Percentiles rank a stretch among this genome's conserved stretches.
Evolutionary conservation across 2,888 invertebrate genomes (phyloP).

Genomic region (Craniophora ligustri): DNA sequence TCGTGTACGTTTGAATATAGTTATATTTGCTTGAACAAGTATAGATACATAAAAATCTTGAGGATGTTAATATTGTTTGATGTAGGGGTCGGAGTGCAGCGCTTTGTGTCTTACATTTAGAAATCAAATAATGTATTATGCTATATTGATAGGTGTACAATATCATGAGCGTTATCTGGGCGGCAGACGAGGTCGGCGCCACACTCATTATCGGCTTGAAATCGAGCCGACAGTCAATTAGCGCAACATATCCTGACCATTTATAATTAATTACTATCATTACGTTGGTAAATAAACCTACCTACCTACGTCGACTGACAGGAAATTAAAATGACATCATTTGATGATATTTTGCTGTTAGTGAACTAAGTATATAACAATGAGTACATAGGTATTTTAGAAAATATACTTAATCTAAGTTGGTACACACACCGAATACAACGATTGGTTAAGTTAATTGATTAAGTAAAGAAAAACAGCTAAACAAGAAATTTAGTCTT

Average conservation of each 20-base stretch:
- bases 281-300: constrained; percentile 36
- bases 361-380: constrained; percentile 1
- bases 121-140: not conserved
- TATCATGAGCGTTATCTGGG: constrained; percentile 71
- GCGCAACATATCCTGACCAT: constrained; percentile 55
- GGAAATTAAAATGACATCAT: constrained; percentile 30
- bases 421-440: not conserved
- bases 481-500: too few species aligned
- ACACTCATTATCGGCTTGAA: constrained; percentile 68
- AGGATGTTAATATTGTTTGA: constrained; percentile 23
- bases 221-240: constrained; percentile 70
- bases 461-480: too few species aligned
- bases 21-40: too few species aligned
- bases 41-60: too few species aligned
- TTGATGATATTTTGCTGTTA: constrained; percentile 8
- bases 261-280: constrained; percentile 57
- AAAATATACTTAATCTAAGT: constrained; percentile 27
- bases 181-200: constrained; percentile 62
- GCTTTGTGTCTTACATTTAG: constrained; percentile 46
- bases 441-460: too few species aligned
- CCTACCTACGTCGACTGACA: constrained; percentile 31
- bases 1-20: constrained; percentile 47
- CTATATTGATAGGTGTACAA: constrained; percentile 61
- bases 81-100: constrained; percentile 45
- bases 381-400: constrained; percentile 2